phyloP scores from a whole-genome alignment of 2,888 invertebrate genomes.

The Antitype chi region DNA sequence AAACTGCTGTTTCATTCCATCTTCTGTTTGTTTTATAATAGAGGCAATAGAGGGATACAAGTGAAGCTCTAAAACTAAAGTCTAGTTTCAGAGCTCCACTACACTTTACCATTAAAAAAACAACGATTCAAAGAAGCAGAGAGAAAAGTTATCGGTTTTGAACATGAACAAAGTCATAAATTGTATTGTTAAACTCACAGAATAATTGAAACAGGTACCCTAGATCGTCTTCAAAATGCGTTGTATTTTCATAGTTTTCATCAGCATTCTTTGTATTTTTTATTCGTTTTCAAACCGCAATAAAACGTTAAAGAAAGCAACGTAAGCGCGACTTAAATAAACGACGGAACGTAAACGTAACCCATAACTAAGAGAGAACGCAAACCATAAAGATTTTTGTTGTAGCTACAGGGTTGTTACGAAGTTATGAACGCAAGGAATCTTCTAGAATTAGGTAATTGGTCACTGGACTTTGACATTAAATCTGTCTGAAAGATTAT shows the following conservation, averaged over 20 bases:
- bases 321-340: constrained; percentile 63
- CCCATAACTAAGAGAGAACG: constrained; percentile 56
- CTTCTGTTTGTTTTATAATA: too few relatives aligned
- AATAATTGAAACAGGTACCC: not conserved
- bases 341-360: constrained; percentile 61
- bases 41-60: not conserved
- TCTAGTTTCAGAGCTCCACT: too few relatives aligned
- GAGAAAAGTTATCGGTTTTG: not conserved
- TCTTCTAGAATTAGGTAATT: not conserved
- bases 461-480: not conserved
- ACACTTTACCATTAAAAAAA: not conserved
- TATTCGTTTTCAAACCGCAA: constrained; percentile 63
- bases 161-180: not conserved
- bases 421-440: not conserved
- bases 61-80: not conserved
- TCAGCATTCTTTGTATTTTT: constrained; percentile 50
- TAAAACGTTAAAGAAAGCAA: constrained; percentile 66
- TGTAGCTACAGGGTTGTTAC: constrained; percentile 50
- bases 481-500: not conserved
- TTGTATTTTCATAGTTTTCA: not conserved
- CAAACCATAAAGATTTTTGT: constrained; percentile 56
- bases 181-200: not conserved
- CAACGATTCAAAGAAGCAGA: too few relatives aligned
- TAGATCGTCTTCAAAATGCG: not conserved
- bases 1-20: not conserved